Percentiles rank a stretch among this genome's conserved stretches.
These are phyloP conservation scores for human (Homo sapiens) DNA, from an alignment of 2,113 vertebrate species.

Conservation along the genomic window GRCh38 chr11:14481501-14482000, in stretches of 20 bases:
- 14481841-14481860: too few species aligned
- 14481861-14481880: too few species aligned
- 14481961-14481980: too few species aligned
- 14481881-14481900: too few species aligned
- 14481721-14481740: not conserved
- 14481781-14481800: not conserved
- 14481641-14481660: not conserved
- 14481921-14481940: too few species aligned
- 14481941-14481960: too few species aligned
- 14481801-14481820: too few species aligned
- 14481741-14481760: not conserved
- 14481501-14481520: not conserved
- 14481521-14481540: not conserved
- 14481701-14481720: not conserved
- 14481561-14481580: not conserved
- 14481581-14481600: not conserved
- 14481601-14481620: not conserved
- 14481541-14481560: not conserved
- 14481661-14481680: not conserved
- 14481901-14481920: too few species aligned
- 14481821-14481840: too few species aligned
- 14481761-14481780: not conserved
- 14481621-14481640: slow-evolving; percentile 30
- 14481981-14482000: too few species aligned
- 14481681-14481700: slow-evolving; percentile 27